Evolutionary conservation across 2,888 invertebrate species (phyloP).

Genomic region (Zeuzera pyrina): DNA sequence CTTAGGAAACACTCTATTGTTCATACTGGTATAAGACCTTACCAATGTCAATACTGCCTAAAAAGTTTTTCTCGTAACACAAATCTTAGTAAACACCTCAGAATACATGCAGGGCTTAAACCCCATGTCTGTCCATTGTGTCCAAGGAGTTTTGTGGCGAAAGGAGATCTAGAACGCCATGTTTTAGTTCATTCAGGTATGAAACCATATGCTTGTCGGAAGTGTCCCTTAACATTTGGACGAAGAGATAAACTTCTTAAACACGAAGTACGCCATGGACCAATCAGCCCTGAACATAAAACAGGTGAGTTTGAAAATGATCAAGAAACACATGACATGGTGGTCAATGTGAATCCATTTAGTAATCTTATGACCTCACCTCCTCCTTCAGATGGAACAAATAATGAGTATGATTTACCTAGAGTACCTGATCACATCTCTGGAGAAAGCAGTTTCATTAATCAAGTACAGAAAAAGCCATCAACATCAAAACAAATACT

Average conservation of each 20-base stretch:
- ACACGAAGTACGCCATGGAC: slow-evolving; percentile 77
- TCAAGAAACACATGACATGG: slow-evolving; percentile 66
- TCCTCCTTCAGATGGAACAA: slow-evolving; percentile 33
- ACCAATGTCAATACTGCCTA: slow-evolving; percentile 79
- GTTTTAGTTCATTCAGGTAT: slow-evolving; percentile 77
- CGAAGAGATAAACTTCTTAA: slow-evolving; percentile 78
- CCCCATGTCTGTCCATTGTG: slow-evolving; percentile 82
- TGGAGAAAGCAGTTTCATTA: slow-evolving; percentile 60
- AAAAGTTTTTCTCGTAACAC: slow-evolving; percentile 85
- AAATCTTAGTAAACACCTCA: slow-evolving; percentile 82
- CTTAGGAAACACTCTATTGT: slow-evolving; percentile 82
- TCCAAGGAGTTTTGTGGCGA: slow-evolving; percentile 80
- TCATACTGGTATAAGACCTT: slow-evolving; percentile 83
- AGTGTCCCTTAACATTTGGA: slow-evolving; percentile 78
- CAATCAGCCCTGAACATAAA: slow-evolving; percentile 37
- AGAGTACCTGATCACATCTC: slow-evolving; percentile 67
- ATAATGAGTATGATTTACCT: slow-evolving; percentile 55
- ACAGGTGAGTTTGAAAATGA: slow-evolving; percentile 36
- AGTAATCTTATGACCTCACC: slow-evolving; percentile 63
- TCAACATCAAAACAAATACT: slow-evolving; percentile 35
- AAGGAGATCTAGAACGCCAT: slow-evolving; percentile 78
- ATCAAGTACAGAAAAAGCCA: slow-evolving; percentile 46
- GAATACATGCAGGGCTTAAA: slow-evolving; percentile 80
- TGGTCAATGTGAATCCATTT: slow-evolving; percentile 75
- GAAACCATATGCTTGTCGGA: slow-evolving; percentile 77